Base-by-base conservation (phyloP, 2,113 vertebrate genomes). In the Galeopterus variegatus region DNA sequence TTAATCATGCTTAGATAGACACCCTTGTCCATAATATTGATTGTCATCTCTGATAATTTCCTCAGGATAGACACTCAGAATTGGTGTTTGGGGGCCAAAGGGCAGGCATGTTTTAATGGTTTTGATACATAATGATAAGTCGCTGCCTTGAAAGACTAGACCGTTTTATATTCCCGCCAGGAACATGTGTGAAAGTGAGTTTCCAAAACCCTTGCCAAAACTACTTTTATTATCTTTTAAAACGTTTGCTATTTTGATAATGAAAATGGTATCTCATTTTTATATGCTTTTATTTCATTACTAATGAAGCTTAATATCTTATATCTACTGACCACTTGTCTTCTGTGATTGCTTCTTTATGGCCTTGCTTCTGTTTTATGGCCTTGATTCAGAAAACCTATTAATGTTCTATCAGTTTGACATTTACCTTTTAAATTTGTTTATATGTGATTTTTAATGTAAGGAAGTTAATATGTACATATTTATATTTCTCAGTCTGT, bases 361-460 rank as follows among this genome's bases (percentile, higher is more conserved):
- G 69, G 26, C 10, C 17, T 73, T 93, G 23, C 79, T 77, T 97
- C 94, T 88, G 31, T 93, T 84, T 94, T 95, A 95, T 93, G 70
- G 58, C 10, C 50, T 96, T 79, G 31, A 9, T 56, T 92, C 75
- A 81, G 69, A 93, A 91, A 92, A 94, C 72, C 13, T 79, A 77
- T 77, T 67, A 62, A 50, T 88, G 86, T n/a, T 89, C 86, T 45
- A 73, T 83, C 79, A 75, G 41, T 79, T 90, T 95, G 69, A 80
- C 58, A 92, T 95, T 97, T 97, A 82, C 23, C 15, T 93, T 92
- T 93, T 77, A 24, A 80, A 80, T 95, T 97, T 89, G 72, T 56
- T 92, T 93, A 48, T 19, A 80, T 26, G 14, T 65, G 56, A 85
- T 76, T 82, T 91, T 93, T 90, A 91, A 83, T 45, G 19, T 50